Evolutionary conservation across 2,888 invertebrate genomes (phyloP), one percentile per base, ranked within the genome.

Genomic region (Apotomis turbidana): DNA sequence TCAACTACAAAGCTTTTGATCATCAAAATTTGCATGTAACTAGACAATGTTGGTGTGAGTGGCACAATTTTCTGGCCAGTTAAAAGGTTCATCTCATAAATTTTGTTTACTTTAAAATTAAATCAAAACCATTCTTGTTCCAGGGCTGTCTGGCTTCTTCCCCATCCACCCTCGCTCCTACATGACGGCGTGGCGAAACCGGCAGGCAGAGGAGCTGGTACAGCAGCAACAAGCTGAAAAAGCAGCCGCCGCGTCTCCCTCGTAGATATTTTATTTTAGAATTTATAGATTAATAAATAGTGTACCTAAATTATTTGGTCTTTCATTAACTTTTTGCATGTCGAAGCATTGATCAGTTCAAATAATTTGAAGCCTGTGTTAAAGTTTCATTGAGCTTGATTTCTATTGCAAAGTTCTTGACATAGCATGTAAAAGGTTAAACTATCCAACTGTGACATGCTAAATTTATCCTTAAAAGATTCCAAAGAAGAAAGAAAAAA

Each of bases 101-200:
- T 27, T 5, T 49, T 8, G 8, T 15, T 49, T 5, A 5, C 44
- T 44, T 44, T 44, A 8, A 6, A 44, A 1, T 8, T 8, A 44
- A 44, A 6, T 6, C 6, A 44, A 4, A 49, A 49, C 10, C 36
- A 54, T 41, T 58, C 6, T 69, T 12, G 71, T 85, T 81, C 0
- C 89, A 95, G 96, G 97, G 73, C 83, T 97, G 5, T 90, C 96
- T 60, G 98, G 98, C 3, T 96, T 97, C 82, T 94, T 97, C 64
- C 98, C 98, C 0, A 95, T 98, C 75, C 97, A 98, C 87, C 98
- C 98, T 0, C 93, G 93, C 63, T 95, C 96, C 0, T 97, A 97
- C 80, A 95, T 97, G 94, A 93, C 87, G 1, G 97, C 98, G 0
- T 97, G 97, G 97, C 94, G 96, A 80, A 96, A 95, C 79, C 93